Evolutionary conservation across 2,888 invertebrate species (phyloP).

Genomic region (Dorcus parallelipipedus): DNA sequence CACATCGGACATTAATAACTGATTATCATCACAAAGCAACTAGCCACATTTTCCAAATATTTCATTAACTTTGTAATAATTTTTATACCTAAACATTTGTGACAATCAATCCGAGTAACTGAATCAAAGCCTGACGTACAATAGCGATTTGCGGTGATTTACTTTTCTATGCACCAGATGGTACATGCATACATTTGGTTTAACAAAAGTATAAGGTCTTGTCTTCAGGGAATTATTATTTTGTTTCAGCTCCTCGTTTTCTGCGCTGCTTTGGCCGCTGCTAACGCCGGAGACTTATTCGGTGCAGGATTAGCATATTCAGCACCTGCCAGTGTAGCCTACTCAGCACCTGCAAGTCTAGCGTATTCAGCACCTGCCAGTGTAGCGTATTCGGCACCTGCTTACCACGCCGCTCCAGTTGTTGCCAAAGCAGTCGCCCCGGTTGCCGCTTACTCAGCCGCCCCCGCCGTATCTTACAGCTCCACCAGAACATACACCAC

Average conservation of each 20-base stretch:
- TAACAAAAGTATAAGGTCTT: no score
- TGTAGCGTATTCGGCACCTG: conserved; percentile 5
- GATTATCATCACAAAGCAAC: no score
- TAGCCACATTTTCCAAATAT: no score
- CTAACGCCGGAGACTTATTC: conserved; percentile 18
- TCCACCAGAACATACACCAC: conserved; percentile 13
- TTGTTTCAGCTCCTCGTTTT: conserved; percentile 20
- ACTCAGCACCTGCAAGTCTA: conserved; percentile 6
- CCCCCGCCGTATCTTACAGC: conserved; percentile 12
- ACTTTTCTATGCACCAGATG: no score
- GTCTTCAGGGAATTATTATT: no score
- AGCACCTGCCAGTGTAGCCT: conserved; percentile 13
- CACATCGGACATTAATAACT: no score
- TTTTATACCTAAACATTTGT: no score
- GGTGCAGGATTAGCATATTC: conserved; percentile 12
- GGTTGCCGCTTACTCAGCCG: conserved; percentile 12
- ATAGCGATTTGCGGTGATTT: no score
- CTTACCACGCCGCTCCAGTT: conserved; percentile 15
- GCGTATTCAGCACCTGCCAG: conserved; percentile 10
- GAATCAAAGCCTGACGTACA: no score
- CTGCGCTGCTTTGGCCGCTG: conserved; percentile 21
- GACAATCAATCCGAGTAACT: no score
- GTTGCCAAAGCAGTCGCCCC: conserved; percentile 16
- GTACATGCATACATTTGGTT: no score
- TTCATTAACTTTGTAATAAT: no score